These are phyloP conservation scores for Platysteira castanea DNA, from an alignment of 2,113 vertebrate genomes.

Conservation along the genomic window DNA sequence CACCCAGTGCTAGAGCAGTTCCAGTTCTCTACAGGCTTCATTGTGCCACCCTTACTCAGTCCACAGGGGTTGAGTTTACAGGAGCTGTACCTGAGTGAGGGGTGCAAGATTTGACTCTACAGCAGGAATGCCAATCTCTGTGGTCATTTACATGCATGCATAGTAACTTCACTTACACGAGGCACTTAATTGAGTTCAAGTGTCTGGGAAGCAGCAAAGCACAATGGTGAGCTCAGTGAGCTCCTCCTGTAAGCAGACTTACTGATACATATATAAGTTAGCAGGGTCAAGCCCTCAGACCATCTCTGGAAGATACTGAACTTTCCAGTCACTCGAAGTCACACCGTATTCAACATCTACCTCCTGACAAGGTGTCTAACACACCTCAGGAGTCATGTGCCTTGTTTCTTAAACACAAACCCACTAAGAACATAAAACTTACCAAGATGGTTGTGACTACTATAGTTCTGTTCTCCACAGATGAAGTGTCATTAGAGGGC, in stretches of 20 bases:
- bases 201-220: constrained; percentile 11
- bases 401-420: constrained; percentile 3
- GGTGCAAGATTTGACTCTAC: constrained; percentile 1
- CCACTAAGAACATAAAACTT: constrained; percentile 64
- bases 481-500: constrained; percentile 91
- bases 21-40: constrained; percentile 17
- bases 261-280: accelerated
- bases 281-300: neutral
- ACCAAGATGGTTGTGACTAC: constrained; percentile 99
- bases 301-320: neutral
- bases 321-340: constrained; percentile 49
- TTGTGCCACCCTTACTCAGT: constrained; percentile 21
- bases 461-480: constrained; percentile 97
- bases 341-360: neutral
- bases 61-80: constrained; percentile 9
- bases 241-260: neutral
- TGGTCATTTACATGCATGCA: neutral
- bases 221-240: neutral
- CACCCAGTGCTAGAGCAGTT: constrained; percentile 1
- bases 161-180: neutral
- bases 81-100: constrained; percentile 28
- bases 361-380: neutral
- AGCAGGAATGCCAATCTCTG: neutral
- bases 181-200: neutral
- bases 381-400: neutral